Conservation (phyloP, 1,140 invertebrate genomes). For the Cyrtorhinus lividipennis region DNA sequence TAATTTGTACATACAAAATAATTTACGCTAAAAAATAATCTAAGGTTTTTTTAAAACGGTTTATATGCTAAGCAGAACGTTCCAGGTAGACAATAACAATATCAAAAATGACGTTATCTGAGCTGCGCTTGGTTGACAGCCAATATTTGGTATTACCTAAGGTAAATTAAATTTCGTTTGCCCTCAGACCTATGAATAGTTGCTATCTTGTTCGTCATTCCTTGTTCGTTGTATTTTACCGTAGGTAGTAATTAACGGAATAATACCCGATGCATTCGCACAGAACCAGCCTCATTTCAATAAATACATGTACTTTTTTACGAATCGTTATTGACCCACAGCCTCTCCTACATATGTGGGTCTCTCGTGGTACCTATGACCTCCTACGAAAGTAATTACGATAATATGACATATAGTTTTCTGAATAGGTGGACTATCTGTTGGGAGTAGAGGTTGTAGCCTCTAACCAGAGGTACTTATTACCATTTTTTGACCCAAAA, state of each 20-base stretch:
- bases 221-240: not conserved
- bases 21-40: not conserved
- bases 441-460: no score
- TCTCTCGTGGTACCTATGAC: no score
- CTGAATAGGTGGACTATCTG: no score
- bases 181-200: not conserved
- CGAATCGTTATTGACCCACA: no score
- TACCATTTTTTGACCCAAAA: no score
- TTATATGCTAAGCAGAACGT: not conserved
- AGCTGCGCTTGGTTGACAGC: not conserved
- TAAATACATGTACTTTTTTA: conserved; percentile 8
- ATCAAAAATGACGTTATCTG: not conserved
- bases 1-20: not conserved
- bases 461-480: no score
- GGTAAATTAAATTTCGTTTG: not conserved
- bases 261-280: not conserved
- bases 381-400: no score
- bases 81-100: conserved; percentile 2
- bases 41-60: not conserved
- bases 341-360: no score
- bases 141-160: not conserved
- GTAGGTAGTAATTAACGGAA: not conserved
- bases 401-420: no score
- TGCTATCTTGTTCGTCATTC: not conserved
- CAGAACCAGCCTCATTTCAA: not conserved